Evolutionary conservation across 2,888 invertebrate species (phyloP).

Genomic region (Xanthorhoe spadicearia): DNA sequence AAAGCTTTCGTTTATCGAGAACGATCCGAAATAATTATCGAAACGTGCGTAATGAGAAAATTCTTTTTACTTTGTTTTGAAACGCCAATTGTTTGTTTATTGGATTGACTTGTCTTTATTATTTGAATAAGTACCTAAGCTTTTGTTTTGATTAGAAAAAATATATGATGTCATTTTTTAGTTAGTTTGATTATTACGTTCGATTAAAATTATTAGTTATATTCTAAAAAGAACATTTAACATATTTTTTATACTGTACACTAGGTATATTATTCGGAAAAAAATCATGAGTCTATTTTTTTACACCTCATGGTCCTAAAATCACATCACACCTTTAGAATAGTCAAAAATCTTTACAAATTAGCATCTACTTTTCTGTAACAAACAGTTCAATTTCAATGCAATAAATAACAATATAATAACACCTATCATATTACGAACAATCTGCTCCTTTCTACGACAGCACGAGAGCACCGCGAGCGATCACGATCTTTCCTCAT

Average conservation of each 20-base stretch:
- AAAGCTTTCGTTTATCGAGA: conserved; percentile 57
- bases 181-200: no score
- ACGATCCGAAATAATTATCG: conserved; percentile 48
- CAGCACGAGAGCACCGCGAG: conserved; percentile 54
- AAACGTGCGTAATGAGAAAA: conserved; percentile 39
- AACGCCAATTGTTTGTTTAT: conserved; percentile 22
- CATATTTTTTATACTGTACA: no score
- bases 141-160: background rate
- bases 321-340: no score
- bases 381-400: conserved; percentile 23
- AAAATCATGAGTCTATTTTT: no score
- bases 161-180: background rate
- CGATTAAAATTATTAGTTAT: no score
- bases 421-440: conserved; percentile 31
- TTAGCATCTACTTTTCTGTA: conserved; percentile 4
- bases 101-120: conserved; percentile 28
- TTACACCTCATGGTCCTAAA: no score
- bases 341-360: background rate
- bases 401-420: conserved; percentile 42
- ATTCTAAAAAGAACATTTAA: no score
- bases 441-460: conserved; percentile 34
- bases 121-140: background rate
- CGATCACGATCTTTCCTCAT: conserved; percentile 58
- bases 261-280: no score
- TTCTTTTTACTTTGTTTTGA: conserved; percentile 30